These are phyloP conservation scores for Coregonus ussuriensis DNA, from an alignment of 2,797 vertebrate genomes.

Conservation along the genomic window DNA sequence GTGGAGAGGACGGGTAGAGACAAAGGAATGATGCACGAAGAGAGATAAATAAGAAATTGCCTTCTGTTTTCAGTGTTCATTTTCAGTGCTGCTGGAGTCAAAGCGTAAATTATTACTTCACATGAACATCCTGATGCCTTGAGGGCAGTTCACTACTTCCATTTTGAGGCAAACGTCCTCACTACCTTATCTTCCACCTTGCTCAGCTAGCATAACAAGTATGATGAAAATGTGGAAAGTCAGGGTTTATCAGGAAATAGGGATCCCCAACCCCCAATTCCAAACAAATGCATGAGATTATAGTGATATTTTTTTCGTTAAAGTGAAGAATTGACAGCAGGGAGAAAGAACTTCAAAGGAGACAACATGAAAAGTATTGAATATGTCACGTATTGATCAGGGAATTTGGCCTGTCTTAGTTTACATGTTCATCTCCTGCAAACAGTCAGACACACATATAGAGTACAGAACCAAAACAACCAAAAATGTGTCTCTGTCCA, in stretches of 20 bases:
- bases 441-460: constrained; percentile 25
- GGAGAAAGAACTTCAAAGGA: too few relatives aligned
- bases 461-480: not conserved
- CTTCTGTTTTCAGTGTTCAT: too few relatives aligned
- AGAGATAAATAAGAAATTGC: not conserved
- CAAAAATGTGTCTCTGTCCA: not conserved
- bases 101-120: constrained; percentile 58
- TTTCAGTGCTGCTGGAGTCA: too few relatives aligned
- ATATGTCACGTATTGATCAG: too few relatives aligned
- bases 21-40: constrained; percentile 22
- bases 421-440: not conserved
- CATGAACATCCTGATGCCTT: constrained; percentile 37
- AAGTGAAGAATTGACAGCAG: too few relatives aligned
- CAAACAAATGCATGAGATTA: too few relatives aligned
- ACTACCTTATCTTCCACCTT: constrained; percentile 39
- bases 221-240: not conserved
- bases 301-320: too few relatives aligned
- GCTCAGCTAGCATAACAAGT: constrained; percentile 20
- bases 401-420: not conserved
- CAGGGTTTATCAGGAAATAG: not conserved
- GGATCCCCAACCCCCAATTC: too few relatives aligned
- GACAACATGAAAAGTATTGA: too few relatives aligned
- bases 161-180: constrained; percentile 56
- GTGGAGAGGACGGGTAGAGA: constrained; percentile 33
- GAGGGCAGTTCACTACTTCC: constrained; percentile 35